phyloP scores from a whole-genome alignment of 2,113 vertebrate species.

The Melanerpes aurifrons region DNA sequence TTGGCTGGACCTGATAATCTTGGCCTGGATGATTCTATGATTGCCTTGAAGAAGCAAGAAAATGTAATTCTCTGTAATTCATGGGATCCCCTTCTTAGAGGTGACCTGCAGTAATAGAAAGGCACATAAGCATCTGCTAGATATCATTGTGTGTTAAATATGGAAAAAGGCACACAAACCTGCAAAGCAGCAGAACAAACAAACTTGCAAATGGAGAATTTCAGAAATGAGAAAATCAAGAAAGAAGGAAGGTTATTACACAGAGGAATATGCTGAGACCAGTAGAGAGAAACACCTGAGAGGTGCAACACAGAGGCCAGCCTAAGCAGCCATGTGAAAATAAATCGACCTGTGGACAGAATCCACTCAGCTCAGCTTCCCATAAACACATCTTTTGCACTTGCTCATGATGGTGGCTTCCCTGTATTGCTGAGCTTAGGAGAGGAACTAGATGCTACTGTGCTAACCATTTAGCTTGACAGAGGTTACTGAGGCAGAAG shows the following conservation, averaged over 20 bases:
- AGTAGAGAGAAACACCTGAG: neutral
- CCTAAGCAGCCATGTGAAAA: neutral
- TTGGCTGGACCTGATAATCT: neutral
- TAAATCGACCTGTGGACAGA: neutral
- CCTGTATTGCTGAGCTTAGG: neutral
- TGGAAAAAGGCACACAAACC: neutral
- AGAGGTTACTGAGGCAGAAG: neutral
- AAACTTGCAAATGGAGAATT: neutral
- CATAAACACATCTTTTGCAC: neutral
- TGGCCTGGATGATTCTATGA: no score
- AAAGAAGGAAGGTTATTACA: neutral
- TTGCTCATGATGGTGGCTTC: neutral
- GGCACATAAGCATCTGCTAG: neutral
- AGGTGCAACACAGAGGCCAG: neutral
- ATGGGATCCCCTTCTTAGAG: neutral
- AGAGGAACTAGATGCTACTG: neutral
- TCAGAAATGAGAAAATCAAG: neutral
- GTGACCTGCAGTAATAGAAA: neutral
- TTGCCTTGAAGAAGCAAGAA: neutral
- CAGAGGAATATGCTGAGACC: neutral
- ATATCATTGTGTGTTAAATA: neutral
- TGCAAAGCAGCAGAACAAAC: constrained; percentile 17
- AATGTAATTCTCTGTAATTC: neutral
- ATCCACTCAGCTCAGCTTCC: neutral
- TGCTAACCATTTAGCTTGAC: neutral